Conservation (phyloP, 2,797 vertebrate species). For the Squalus acanthias region DNA sequence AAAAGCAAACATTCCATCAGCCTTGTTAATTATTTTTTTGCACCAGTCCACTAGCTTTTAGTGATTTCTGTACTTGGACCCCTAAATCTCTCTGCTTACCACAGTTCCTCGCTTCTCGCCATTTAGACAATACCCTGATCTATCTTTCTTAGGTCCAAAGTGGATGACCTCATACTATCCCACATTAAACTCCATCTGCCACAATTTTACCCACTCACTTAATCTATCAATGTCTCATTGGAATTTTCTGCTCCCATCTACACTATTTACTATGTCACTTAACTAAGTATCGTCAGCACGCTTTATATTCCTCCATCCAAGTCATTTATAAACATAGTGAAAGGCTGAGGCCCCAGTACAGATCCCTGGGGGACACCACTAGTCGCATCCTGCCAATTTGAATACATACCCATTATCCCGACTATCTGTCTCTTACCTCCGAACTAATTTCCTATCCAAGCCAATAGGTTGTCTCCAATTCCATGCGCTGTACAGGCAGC, state of each 20-base stretch:
- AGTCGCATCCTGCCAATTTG: too few relatives aligned
- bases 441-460: too few relatives aligned
- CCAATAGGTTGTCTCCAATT: too few relatives aligned
- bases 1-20: too few relatives aligned
- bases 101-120: background rate
- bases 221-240: background rate
- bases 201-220: background rate
- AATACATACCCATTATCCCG: too few relatives aligned
- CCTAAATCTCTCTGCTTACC: too few relatives aligned
- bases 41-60: background rate
- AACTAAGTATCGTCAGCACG: background rate
- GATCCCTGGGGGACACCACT: too few relatives aligned
- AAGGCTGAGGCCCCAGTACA: too few relatives aligned
- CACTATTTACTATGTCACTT: background rate
- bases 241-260: background rate
- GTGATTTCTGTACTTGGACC: background rate
- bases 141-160: background rate
- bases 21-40: too few relatives aligned
- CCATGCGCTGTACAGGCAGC: too few relatives aligned
- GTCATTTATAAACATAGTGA: background rate
- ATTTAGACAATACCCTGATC: background rate
- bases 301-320: background rate
- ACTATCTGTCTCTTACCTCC: too few relatives aligned
- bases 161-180: background rate
- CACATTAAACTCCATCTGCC: background rate